Conservation (phyloP, 2,113 vertebrate species). For the Suncus etruscus region DNA sequence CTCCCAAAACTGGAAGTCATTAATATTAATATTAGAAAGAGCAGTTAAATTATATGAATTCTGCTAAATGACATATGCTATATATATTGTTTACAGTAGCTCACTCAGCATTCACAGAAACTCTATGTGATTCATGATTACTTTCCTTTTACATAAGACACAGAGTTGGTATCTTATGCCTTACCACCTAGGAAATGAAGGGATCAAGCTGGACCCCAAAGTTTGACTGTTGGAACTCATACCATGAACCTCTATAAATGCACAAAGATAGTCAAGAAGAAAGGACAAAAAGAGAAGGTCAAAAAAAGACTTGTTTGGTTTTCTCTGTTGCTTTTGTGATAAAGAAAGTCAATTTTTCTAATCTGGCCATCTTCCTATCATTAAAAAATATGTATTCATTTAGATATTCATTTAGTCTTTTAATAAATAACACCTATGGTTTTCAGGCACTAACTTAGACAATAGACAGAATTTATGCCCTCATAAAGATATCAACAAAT, state of each 20-base stretch:
- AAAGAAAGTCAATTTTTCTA: constrained; percentile 3
- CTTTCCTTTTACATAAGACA: neutral
- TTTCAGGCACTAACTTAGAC: neutral
- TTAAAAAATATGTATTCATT: neutral
- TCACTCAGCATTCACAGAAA: neutral
- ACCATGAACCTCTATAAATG: neutral
- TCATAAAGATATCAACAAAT: constrained; percentile 20
- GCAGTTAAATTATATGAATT: neutral
- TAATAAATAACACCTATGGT: neutral
- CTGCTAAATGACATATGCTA: neutral
- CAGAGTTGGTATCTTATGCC: neutral
- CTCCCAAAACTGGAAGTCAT: too few species aligned
- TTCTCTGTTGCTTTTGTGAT: neutral
- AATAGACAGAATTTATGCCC: neutral
- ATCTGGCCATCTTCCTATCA: neutral
- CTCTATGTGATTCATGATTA: neutral
- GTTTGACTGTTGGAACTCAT: neutral
- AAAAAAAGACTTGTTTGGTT: too few species aligned
- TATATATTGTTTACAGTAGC: neutral
- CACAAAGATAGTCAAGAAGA: neutral
- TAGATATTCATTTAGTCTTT: neutral
- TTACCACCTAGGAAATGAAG: neutral
- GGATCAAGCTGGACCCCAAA: neutral
- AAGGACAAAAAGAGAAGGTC: neutral
- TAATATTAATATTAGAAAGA: constrained; percentile 12